A percentile compares a stretch with the other conserved stretches of the same genome.
These are phyloP conservation scores for Iphiclides podalirius DNA, from an alignment of 2,888 invertebrate genomes.

Conservation along the genomic window DNA sequence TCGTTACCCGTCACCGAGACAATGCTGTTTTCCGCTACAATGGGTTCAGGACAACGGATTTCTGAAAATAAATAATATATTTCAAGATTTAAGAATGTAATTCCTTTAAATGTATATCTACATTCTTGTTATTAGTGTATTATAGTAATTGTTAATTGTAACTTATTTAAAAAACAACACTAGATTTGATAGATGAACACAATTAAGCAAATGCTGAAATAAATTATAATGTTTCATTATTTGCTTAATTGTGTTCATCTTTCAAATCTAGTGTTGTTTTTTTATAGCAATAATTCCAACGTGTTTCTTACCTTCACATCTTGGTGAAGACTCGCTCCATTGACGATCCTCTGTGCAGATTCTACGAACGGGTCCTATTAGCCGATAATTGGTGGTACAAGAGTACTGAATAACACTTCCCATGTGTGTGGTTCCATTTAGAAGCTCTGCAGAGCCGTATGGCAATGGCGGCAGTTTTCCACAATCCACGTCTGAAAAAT, in stretches of 20 bases:
- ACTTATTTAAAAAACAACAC: no score
- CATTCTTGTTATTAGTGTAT: no score
- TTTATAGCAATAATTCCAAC: no score
- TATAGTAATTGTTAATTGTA: no score
- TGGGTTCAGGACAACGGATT: slow-evolving; percentile 92
- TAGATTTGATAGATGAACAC: no score
- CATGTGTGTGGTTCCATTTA: slow-evolving; percentile 88
- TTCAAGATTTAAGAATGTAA: no score
- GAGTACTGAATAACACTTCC: slow-evolving; percentile 90
- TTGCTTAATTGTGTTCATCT: no score
- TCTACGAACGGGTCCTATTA: slow-evolving; percentile 86
- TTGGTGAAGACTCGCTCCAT: slow-evolving; percentile 92
- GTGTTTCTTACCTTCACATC: slow-evolving; percentile 92
- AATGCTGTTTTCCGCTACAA: slow-evolving; percentile 90
- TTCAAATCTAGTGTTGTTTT: no score
- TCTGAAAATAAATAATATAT: slow-evolving; percentile 74
- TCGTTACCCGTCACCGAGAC: slow-evolving; percentile 95
- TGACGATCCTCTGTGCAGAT: slow-evolving; percentile 86
- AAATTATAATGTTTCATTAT: no score
- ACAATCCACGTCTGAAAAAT: slow-evolving; percentile 88
- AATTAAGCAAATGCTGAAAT: no score
- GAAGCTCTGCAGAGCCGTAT: slow-evolving; percentile 88
- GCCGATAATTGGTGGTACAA: slow-evolving; percentile 88
- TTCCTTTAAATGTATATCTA: no score
- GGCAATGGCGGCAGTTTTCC: slow-evolving; percentile 89